Evolutionary conservation across 1,140 invertebrate species (phyloP), one percentile per base, ranked within the genome.

Genomic region (Nomia melanderi): DNA sequence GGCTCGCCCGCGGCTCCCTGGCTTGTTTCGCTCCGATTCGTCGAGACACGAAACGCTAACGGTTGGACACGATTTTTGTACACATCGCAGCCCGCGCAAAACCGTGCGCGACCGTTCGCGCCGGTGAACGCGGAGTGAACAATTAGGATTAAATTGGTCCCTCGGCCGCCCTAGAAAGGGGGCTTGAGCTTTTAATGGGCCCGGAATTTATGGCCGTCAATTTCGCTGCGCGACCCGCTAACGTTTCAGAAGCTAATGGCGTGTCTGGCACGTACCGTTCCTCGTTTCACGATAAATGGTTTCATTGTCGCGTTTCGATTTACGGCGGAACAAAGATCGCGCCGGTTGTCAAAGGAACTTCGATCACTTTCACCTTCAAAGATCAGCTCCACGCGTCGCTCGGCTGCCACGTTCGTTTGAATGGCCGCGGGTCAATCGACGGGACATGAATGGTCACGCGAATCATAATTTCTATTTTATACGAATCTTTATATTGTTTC

Each of bases 1-100:
- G 36, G 64, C 60, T 41, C 36, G 64, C 64, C n/a, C n/a, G n/a
- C n/a, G n/a, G 54, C 3, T 12, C 20, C 5, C n/a, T 5, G 3
- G 47, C 47, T n/a, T 60, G 77, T 87, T 77, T 81, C 62, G 78
- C 78, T 87, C 81, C 82, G 82, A 86, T 87, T 87, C 80, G 57
- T 63, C 71, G 33, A 23, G 63, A 64, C 41, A 39, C 65, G 54
- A 57, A 75, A 79, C 70, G 44, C 44, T 82, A 82, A 83, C 65
- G 53, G 66, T 79, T 76, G 57, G 56, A 64, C 53, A 79, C 5
- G 39, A 76, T 79, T 36, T 65, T 62, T 78, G 23, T n/a, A 2
- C 44, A 12, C 39, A 27, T 17, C 31, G 59, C 25, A 2, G n/a
- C 50, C 4, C 9, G 39, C 36, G 31, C 25, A 23, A 25, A 62